Evolutionary conservation across 2,113 vertebrate species (phyloP).

Genomic region (Solea solea): DNA sequence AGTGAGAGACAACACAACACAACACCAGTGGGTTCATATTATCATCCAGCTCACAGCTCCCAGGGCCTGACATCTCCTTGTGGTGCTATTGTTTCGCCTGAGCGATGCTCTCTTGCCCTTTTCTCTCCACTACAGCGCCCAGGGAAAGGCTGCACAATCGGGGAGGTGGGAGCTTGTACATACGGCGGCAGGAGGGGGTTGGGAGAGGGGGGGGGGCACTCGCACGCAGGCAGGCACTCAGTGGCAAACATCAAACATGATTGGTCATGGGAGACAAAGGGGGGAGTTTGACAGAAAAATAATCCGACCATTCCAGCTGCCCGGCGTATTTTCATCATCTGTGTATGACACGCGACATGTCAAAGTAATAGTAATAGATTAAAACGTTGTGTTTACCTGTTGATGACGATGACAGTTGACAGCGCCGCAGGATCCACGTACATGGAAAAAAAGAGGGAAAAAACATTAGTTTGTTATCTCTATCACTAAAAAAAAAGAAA

Average conservation of each 20-base stretch:
- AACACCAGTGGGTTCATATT: slow-evolving; percentile 74
- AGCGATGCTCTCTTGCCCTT: slow-evolving; percentile 78
- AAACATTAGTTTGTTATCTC: slow-evolving; percentile 58
- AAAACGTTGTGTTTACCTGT: slow-evolving; percentile 75
- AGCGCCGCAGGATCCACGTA: slow-evolving; percentile 49
- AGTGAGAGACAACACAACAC: slow-evolving; percentile 67
- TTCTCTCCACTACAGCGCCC: slow-evolving; percentile 67
- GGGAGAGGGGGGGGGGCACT: slow-evolving; percentile 55
- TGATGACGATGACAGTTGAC: slow-evolving; percentile 27
- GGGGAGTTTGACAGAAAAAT: slow-evolving; percentile 65
- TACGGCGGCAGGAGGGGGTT: slow-evolving; percentile 69
- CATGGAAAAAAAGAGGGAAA: slow-evolving; percentile 54
- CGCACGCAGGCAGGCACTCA: slow-evolving; percentile 40
- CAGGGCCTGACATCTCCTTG: slow-evolving; percentile 72
- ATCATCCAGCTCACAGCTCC: slow-evolving; percentile 76
- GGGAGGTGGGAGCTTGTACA: slow-evolving; percentile 56
- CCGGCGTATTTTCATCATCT: slow-evolving; percentile 37
- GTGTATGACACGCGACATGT: slow-evolving; percentile 35
- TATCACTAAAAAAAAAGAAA: neutral
- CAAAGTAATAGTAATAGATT: slow-evolving; percentile 10
- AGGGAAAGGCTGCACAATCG: slow-evolving; percentile 58
- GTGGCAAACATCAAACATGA: slow-evolving; percentile 72
- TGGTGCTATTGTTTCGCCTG: slow-evolving; percentile 76
- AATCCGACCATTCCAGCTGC: slow-evolving; percentile 50
- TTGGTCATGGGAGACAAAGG: slow-evolving; percentile 62